These are phyloP conservation scores for Leptinotarsa rubiginosa DNA, from an alignment of 2,888 invertebrate species.

Conservation along the genomic window DNA sequence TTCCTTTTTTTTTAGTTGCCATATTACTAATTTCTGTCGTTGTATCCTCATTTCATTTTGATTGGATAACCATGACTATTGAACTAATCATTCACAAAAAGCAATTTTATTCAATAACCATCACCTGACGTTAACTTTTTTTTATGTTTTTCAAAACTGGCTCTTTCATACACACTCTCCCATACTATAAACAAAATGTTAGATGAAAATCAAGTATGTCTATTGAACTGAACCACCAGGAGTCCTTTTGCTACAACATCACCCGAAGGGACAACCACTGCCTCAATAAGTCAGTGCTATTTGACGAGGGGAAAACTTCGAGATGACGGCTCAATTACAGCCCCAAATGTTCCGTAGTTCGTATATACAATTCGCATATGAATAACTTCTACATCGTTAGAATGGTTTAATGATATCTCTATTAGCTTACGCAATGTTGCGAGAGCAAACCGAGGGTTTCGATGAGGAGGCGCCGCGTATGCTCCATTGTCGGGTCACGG, in stretches of 20 bases:
- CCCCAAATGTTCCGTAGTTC: constrained; percentile 32
- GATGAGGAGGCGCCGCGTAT: constrained; percentile 25
- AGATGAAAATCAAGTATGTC: too few relatives aligned
- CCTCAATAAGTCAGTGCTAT: not conserved
- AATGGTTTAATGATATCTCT: constrained; percentile 46
- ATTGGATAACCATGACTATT: too few relatives aligned
- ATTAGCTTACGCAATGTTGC: constrained; percentile 32
- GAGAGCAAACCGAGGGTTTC: constrained; percentile 19
- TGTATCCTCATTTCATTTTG: too few relatives aligned
- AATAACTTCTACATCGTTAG: constrained; percentile 46
- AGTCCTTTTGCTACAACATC: not conserved
- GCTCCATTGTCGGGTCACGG: constrained; percentile 23
- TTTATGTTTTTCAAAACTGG: too few relatives aligned
- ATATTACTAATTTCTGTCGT: too few relatives aligned
- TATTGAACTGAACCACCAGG: not conserved
- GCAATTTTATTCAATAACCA: too few relatives aligned
- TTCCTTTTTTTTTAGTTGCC: too few relatives aligned
- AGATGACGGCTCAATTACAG: constrained; percentile 56
- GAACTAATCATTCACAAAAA: too few relatives aligned
- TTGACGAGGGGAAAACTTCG: constrained; percentile 32
- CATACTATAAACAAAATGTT: too few relatives aligned
- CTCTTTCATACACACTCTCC: too few relatives aligned
- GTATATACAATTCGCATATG: constrained; percentile 38
- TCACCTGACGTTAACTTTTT: too few relatives aligned
- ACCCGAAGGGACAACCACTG: not conserved